A percentile compares a stretch with the other conserved stretches of the same genome.
phyloP scores from a whole-genome alignment of 2,888 invertebrate genomes.

The Drosophila leonis region DNA sequence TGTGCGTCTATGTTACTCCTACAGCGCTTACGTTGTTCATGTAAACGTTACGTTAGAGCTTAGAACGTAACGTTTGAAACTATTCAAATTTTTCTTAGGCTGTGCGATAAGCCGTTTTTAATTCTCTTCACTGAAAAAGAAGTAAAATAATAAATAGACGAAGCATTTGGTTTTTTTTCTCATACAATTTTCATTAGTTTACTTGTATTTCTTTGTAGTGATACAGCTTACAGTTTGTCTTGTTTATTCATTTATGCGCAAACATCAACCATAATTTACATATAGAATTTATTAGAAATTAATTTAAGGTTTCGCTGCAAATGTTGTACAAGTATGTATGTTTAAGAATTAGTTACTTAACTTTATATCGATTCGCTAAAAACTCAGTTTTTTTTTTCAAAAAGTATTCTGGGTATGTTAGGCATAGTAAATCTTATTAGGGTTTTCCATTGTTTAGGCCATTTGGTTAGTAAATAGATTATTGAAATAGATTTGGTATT shows the following conservation, averaged over 20 bases:
- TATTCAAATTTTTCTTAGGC: no score
- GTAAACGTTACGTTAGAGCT: neutral
- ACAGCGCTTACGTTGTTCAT: neutral
- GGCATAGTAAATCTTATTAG: constrained; percentile 27
- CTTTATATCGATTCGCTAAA: constrained; percentile 70
- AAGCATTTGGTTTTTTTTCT: neutral
- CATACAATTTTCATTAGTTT: constrained; percentile 49
- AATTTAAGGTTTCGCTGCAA: constrained; percentile 33
- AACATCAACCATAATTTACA: constrained; percentile 4
- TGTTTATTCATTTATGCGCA: constrained; percentile 22
- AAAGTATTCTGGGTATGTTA: constrained; percentile 51
- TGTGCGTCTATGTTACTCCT: neutral
- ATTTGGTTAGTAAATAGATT: no score
- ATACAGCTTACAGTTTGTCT: constrained; percentile 55
- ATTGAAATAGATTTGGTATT: constrained; percentile 53
- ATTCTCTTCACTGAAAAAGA: neutral
- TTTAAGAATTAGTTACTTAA: constrained; percentile 67
- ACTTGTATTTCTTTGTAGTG: constrained; percentile 57
- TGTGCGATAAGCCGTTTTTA: no score
- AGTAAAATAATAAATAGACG: neutral
- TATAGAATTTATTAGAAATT: constrained; percentile 10
- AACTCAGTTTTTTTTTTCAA: constrained; percentile 54
- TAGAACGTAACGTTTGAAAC: neutral
- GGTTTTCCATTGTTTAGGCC: constrained; percentile 52
- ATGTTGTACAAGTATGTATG: constrained; percentile 34